Percentiles rank a stretch among this genome's conserved stretches.
Evolutionary conservation across 2,888 invertebrate genomes (phyloP).

Genomic region (Hypomecis atomaria): DNA sequence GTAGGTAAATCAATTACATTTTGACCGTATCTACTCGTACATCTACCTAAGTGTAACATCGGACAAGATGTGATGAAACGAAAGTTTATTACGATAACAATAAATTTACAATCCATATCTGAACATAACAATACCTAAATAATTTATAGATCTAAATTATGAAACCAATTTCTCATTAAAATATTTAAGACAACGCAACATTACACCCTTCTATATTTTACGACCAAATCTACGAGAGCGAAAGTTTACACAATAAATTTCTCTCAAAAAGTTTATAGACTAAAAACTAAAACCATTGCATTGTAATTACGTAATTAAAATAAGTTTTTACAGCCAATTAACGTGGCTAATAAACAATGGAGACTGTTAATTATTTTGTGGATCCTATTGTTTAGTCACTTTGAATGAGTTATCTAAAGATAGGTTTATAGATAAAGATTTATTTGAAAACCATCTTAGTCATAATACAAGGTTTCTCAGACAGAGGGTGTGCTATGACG

Average conservation of each 20-base stretch:
- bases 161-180: too few species aligned
- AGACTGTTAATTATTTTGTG: constrained; percentile 52
- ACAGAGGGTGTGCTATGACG: too few species aligned
- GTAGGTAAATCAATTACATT: too few species aligned
- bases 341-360: constrained; percentile 47
- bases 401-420: constrained; percentile 4
- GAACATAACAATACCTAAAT: too few species aligned
- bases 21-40: too few species aligned
- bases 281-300: constrained; percentile 9
- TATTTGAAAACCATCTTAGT: neutral
- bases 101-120: too few species aligned
- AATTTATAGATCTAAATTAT: too few species aligned
- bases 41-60: too few species aligned
- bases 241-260: constrained; percentile 28
- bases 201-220: neutral
- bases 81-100: too few species aligned
- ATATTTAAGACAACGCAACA: too few species aligned
- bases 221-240: neutral
- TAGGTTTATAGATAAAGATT: neutral
- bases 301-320: constrained; percentile 45
- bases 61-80: too few species aligned
- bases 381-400: constrained; percentile 47
- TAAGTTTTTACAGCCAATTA: constrained; percentile 52
- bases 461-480: too few species aligned
- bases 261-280: constrained; percentile 15